Evolutionary conservation across 2,888 invertebrate species (phyloP), one percentile per base, ranked within the genome.

Genomic region (Tubulanus polymorphus): DNA sequence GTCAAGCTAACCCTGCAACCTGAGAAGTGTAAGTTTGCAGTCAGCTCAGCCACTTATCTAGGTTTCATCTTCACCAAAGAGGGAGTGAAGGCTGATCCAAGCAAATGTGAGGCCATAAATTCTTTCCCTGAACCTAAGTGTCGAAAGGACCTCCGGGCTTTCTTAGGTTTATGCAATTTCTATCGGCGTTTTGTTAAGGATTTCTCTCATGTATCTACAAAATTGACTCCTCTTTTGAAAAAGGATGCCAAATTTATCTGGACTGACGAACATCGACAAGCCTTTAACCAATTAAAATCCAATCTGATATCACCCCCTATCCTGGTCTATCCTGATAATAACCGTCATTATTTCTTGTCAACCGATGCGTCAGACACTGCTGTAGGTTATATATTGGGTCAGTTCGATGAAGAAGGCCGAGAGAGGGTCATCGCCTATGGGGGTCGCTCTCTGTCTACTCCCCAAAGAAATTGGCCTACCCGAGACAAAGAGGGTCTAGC

Each of bases 121-220:
- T 18, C 20, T 8, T 59, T 45, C 29, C 57, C 59, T 3, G 1
- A 6, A 1, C 64, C 62, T 2, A 58, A 57, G 48, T 56, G n/a
- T n/a, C 55, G 57, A 15, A 47, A 23, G n/a, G 56, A 63, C 29
- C 41, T 41, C 18, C 18, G 41, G 41, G 18, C 41, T n/a, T 65
- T 61, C 45, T 35, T 61, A n/a, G 63, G 64, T 3, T 41, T 63
- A 6, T 61, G 59, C 37, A 75, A 77, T 63, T 79, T 74, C 63
- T 78, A 78, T 57, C 63, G 70, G 3, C 67, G 67, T 51, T 80
- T 79, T 65, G 60, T 76, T 0, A 63, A 68, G 15, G 65, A 68
- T 27, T 60, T 72, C 8, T 54, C 74, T 2, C 37, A 59, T 3
- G 63, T 70, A 10, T 57, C 68, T 27, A 57, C 59, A 12, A 75